Percentiles rank a stretch among this genome's conserved stretches.
Evolutionary conservation across 2,888 invertebrate genomes (phyloP).

Genomic region (Microctonus hyperodae): DNA sequence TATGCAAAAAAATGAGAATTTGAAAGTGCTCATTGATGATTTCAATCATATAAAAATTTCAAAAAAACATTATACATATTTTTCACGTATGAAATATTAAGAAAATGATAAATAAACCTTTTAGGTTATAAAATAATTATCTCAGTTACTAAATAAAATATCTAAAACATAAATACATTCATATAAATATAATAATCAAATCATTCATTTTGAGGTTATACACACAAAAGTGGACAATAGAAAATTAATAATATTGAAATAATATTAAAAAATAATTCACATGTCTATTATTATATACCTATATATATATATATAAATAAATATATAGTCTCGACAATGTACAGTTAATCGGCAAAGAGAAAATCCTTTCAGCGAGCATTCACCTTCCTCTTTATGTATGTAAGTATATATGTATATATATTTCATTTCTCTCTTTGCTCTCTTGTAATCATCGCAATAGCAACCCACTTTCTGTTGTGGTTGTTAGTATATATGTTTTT

Average conservation of each 20-base stretch:
- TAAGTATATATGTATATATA: not conserved
- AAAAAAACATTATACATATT: slow-evolving; percentile 7
- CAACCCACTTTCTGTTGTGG: slow-evolving; percentile 57
- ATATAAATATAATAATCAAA: not conserved
- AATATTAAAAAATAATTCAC: slow-evolving; percentile 5
- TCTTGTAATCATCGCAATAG: slow-evolving; percentile 44
- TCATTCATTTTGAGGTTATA: not conserved
- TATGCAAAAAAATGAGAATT: slow-evolving; percentile 10
- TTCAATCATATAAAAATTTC: not conserved
- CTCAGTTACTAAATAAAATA: not conserved
- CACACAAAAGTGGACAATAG: not conserved
- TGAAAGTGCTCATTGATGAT: slow-evolving; percentile 28
- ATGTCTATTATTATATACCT: not conserved
- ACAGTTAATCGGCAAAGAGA: slow-evolving; percentile 57
- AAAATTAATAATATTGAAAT: not conserved
- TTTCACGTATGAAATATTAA: not conserved
- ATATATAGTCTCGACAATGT: slow-evolving; percentile 36
- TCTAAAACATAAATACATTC: not conserved
- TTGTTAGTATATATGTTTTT: slow-evolving; percentile 39
- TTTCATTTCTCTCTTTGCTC: slow-evolving; percentile 17
- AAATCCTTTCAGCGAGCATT: slow-evolving; percentile 59
- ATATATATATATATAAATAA: too few species aligned
- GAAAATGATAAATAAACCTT: too few species aligned
- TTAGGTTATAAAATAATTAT: too few species aligned
- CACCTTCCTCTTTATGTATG: slow-evolving; percentile 43